These are phyloP conservation scores for Subanguina moxae DNA, from an alignment of 1,140 invertebrate genomes.

Conservation along the genomic window DNA sequence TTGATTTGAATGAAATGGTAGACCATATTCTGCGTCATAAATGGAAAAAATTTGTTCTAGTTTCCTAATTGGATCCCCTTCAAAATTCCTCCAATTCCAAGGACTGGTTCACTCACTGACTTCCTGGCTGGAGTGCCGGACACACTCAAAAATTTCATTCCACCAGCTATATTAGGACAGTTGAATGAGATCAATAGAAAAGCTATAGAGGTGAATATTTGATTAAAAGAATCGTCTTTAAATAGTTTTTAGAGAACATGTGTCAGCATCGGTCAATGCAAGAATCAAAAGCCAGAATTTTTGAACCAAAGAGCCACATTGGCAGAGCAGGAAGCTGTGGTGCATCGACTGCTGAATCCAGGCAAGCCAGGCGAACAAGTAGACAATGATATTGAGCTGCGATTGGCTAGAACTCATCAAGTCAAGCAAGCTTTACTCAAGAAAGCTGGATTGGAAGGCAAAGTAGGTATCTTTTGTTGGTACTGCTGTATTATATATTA, in stretches of 20 bases:
- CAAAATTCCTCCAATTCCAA: conserved; percentile 31
- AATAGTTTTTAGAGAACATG: conserved; percentile 25
- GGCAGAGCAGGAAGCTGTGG: conserved; percentile 26
- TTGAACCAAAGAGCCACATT: conserved; percentile 28
- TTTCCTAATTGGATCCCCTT: conserved; percentile 21
- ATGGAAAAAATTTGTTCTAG: not conserved
- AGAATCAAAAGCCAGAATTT: conserved; percentile 27
- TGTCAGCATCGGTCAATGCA: conserved; percentile 3
- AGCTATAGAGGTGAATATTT: conserved; percentile 19
- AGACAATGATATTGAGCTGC: conserved; percentile 40
- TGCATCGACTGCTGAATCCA: conserved; percentile 16
- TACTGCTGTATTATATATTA: too few relatives aligned
- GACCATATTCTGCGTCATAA: too few relatives aligned
- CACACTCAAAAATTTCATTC: conserved; percentile 9
- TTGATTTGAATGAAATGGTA: not conserved
- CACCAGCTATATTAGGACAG: conserved; percentile 14
- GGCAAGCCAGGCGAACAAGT: conserved; percentile 24
- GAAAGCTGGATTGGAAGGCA: conserved; percentile 37
- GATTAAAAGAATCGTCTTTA: conserved; percentile 2
- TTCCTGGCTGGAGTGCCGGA: conserved; percentile 29
- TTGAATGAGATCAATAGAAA: conserved; percentile 6
- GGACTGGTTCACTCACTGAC: conserved; percentile 15
- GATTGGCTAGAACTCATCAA: conserved; percentile 41
- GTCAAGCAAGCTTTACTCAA: conserved; percentile 43
- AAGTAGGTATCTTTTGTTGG: conserved; percentile 22